Base-by-base conservation (phyloP, 2,797 vertebrate species). In the Phaenicophaeus curvirostris region DNA sequence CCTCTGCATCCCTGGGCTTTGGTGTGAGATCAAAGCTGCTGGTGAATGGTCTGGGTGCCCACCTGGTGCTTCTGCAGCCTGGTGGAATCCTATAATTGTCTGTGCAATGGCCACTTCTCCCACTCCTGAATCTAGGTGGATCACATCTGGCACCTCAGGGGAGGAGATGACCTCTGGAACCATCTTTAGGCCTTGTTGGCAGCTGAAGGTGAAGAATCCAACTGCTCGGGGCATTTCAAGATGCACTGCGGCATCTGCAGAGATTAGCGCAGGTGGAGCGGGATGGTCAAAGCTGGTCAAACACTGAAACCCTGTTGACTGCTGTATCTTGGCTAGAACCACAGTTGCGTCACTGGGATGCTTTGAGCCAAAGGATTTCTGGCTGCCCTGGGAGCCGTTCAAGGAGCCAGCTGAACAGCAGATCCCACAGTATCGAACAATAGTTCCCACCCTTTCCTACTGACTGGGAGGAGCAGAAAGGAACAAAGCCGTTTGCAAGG, bases 371-470 rank as follows among this genome's bases (percentile, higher is more conserved):
- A 27, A 72, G 86, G 72, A 77, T 79, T 72, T 84, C 66, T 90
- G 85, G 46, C 78, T 66, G 72, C 50, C 28, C 67, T 1, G 8
- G 44, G n/a, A 79, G 67, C 50, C 19, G 37, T 37, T 35, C 0
- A 27, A 92, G 83, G 76, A 95, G 75, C 73, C 76, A 59, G 82
- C 75, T 59, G 87, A 82, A 25, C 28, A 79, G 81, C 73, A 42
- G 68, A 85, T 39, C 50, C 68, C 42, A 25, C n/a, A 15, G 46
- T 18, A 50, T 25, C 2, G 15, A 83, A 81, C 82, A 89, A 67
- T 53, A 58, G 62, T 5, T 76, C 90, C 90, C 90, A 95, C 92
- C 91, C 90, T 75, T 94, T 91, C 88, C 89, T 92, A 17, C 42
- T 35, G 59, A 42, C 75, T 13, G 65, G 21, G 93, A 93, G 75